These are phyloP conservation scores for Balaenoptera acutorostrata DNA, from an alignment of 2,113 vertebrate species.

Conservation along the genomic window DNA sequence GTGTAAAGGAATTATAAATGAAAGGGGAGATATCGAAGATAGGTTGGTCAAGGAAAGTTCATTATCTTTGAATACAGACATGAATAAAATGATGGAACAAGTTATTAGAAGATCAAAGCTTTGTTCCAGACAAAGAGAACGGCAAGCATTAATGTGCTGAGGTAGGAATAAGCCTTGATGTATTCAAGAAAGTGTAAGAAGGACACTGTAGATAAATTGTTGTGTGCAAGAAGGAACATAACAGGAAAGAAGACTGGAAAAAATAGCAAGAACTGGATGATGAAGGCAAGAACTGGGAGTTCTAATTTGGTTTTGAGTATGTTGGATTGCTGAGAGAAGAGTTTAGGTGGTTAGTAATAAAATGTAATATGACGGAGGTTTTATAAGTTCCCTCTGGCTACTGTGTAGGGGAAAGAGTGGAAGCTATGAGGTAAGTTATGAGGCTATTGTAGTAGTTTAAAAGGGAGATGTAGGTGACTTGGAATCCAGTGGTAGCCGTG, in stretches of 20 bases:
- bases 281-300: neutral
- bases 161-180: neutral
- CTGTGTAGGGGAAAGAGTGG: neutral
- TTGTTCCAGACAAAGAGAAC: slow-evolving; percentile 37
- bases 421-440: neutral
- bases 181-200: neutral
- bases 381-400: neutral
- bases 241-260: neutral
- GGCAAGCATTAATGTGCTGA: neutral
- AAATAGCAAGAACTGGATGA: neutral
- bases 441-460: neutral
- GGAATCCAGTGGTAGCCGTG: neutral
- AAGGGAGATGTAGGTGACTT: neutral
- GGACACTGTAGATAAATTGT: neutral
- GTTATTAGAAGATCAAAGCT: neutral
- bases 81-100: slow-evolving; percentile 31
- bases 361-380: neutral
- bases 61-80: slow-evolving; percentile 33
- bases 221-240: neutral
- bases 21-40: neutral
- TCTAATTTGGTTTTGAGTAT: neutral
- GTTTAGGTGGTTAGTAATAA: neutral
- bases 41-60: neutral
- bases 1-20: slow-evolving; percentile 1
- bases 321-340: neutral